A percentile compares a stretch with the other conserved stretches of the same genome.
These are phyloP conservation scores for Bombycilla garrulus DNA, from an alignment of 2,113 vertebrate genomes.

Conservation along the genomic window DNA sequence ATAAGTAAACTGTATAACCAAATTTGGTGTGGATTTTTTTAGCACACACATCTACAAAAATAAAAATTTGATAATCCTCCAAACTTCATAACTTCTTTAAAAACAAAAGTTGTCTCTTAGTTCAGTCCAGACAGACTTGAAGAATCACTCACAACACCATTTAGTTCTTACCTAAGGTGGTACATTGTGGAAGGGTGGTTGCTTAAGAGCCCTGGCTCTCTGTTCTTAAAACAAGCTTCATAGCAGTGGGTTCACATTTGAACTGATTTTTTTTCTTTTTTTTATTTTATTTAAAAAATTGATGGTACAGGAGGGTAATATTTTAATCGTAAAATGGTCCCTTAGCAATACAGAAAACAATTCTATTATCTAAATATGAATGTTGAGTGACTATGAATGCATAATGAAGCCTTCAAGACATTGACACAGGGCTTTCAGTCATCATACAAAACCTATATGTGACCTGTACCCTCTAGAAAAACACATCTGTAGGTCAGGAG, in stretches of 20 bases:
- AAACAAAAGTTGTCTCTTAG: background rate
- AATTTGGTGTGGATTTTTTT: background rate
- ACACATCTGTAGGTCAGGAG: background rate
- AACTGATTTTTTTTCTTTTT: background rate
- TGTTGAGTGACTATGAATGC: background rate
- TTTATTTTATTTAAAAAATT: background rate
- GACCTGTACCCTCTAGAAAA: background rate
- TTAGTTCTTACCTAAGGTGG: background rate
- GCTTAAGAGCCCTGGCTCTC: background rate
- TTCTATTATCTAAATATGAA: background rate
- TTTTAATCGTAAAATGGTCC: background rate
- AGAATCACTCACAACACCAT: background rate
- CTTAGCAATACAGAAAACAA: background rate
- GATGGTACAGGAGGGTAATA: background rate
- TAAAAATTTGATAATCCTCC: background rate
- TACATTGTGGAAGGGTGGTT: background rate
- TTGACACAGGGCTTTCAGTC: background rate
- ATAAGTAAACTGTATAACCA: background rate
- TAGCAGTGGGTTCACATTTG: background rate
- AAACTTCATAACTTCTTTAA: background rate
- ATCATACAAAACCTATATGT: background rate
- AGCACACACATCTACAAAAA: background rate
- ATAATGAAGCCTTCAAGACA: background rate
- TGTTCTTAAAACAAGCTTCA: background rate
- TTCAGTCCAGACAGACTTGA: background rate